Evolutionary conservation across 2,888 invertebrate species (phyloP).

Genomic region (Frankliniella fusca): DNA sequence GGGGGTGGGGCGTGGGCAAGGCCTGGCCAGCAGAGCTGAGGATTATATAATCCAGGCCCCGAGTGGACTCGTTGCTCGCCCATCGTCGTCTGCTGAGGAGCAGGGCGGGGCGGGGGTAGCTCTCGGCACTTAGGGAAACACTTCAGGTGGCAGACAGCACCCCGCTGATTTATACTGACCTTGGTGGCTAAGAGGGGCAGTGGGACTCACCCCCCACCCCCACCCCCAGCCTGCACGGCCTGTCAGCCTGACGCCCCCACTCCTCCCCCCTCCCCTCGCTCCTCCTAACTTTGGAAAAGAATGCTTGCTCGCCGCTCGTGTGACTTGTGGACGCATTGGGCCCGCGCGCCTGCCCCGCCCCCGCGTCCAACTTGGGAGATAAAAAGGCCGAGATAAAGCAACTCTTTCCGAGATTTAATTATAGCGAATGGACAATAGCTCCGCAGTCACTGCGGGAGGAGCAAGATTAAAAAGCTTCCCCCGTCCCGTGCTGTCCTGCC

Average conservation of each 20-base stretch:
- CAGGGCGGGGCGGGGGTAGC: not conserved
- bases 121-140: constrained; percentile 5
- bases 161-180: constrained; percentile 3
- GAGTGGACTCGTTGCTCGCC: too few species aligned
- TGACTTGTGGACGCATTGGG: not conserved
- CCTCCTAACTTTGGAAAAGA: not conserved
- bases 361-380: not conserved
- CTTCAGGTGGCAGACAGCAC: not conserved
- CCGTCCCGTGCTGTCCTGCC: too few species aligned
- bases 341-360: not conserved
- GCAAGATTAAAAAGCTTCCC: too few species aligned
- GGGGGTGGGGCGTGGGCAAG: too few species aligned
- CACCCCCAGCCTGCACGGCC: not conserved
- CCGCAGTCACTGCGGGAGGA: too few species aligned
- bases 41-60: too few species aligned
- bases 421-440: not conserved
- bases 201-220: not conserved
- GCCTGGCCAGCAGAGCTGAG: too few species aligned
- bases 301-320: not conserved
- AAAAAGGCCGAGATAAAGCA: not conserved
- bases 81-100: too few species aligned
- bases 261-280: not conserved
- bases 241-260: not conserved
- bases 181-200: not conserved
- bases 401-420: not conserved